phyloP scores from a whole-genome alignment of 1,140 invertebrate species.

The Zophobas atratus region DNA sequence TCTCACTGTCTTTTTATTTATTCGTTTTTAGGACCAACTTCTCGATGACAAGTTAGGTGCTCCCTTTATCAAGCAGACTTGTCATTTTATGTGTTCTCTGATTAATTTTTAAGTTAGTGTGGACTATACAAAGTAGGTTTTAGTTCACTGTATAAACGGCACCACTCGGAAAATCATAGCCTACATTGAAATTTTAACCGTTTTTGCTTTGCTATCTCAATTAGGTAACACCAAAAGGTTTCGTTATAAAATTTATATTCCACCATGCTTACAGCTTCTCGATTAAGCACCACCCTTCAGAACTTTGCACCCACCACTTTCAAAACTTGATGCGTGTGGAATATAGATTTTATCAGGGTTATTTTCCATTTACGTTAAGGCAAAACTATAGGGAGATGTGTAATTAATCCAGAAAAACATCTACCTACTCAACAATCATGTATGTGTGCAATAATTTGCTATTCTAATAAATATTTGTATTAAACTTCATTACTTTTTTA shows the following conservation, averaged over 20 bases:
- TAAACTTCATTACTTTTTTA: constrained; percentile 46
- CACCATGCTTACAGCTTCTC: constrained; percentile 12
- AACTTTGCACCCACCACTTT: constrained; percentile 30
- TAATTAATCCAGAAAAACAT: constrained; percentile 46
- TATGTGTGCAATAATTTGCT: constrained; percentile 66
- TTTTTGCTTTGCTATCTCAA: constrained; percentile 29
- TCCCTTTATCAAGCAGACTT: constrained; percentile 37
- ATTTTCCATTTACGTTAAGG: constrained; percentile 25
- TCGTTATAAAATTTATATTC: constrained; percentile 44
- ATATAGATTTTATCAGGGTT: constrained; percentile 27
- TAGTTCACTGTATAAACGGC: constrained; percentile 36
- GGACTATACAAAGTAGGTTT: constrained; percentile 45
- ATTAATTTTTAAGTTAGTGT: constrained; percentile 45
- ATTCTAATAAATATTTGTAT: constrained; percentile 65
- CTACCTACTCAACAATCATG: constrained; percentile 63
- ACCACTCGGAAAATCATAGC: constrained; percentile 35
- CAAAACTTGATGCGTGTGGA: constrained; percentile 26
- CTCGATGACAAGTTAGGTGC: constrained; percentile 38
- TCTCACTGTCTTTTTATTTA: constrained; percentile 53
- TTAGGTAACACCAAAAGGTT: constrained; percentile 19
- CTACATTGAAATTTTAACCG: constrained; percentile 42
- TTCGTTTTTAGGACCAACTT: constrained; percentile 54
- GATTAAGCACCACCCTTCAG: constrained; percentile 32
- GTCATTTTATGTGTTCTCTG: constrained; percentile 44
- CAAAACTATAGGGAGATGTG: constrained; percentile 42